phyloP scores from a whole-genome alignment of 2,888 invertebrate genomes.

The Drosophila histrio region DNA sequence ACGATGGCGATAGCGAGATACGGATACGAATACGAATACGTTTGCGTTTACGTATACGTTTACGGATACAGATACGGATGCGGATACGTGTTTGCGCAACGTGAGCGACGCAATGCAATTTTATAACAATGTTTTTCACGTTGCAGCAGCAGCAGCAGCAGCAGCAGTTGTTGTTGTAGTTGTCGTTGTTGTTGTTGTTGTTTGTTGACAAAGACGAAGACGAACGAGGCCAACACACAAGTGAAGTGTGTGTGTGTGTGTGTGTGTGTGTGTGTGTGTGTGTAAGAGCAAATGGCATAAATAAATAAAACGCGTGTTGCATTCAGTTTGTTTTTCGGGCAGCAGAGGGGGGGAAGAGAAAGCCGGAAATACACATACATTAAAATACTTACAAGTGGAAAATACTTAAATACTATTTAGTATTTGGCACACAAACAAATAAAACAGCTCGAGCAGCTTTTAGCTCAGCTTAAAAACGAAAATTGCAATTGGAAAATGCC shows the following conservation, averaged over 20 bases:
- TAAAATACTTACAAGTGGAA: conserved; percentile 68
- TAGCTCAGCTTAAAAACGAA: conserved; percentile 11
- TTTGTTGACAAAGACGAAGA: conserved; percentile 76
- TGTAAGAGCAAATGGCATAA: conserved; percentile 62
- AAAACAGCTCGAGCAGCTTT: conserved; percentile 21
- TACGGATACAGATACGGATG: conserved; percentile 31
- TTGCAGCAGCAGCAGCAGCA: conserved; percentile 54
- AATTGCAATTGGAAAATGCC: conserved; percentile 4
- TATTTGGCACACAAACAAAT: conserved; percentile 20
- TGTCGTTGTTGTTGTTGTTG: conserved; percentile 53
- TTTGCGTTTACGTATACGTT: conserved; percentile 8
- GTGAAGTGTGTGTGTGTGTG: conserved; percentile 11
- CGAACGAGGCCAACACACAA: conserved; percentile 66
- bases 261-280: conserved; percentile 23
- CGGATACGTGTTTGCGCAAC: conserved; percentile 76
- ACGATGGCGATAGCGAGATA: conserved; percentile 24
- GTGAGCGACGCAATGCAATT: conserved; percentile 79
- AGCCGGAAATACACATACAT: conserved; percentile 72
- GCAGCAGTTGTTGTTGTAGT: conserved; percentile 35
- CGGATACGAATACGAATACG: conserved; percentile 32
- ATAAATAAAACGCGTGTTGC: conserved; percentile 74
- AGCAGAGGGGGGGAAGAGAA: conserved; percentile 38
- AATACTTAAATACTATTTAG: conserved; percentile 32
- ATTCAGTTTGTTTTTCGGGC: conserved; percentile 54
- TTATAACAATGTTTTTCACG: conserved; percentile 79